Conservation (phyloP, 2,797 vertebrate species). For the Sebastes minor region DNA sequence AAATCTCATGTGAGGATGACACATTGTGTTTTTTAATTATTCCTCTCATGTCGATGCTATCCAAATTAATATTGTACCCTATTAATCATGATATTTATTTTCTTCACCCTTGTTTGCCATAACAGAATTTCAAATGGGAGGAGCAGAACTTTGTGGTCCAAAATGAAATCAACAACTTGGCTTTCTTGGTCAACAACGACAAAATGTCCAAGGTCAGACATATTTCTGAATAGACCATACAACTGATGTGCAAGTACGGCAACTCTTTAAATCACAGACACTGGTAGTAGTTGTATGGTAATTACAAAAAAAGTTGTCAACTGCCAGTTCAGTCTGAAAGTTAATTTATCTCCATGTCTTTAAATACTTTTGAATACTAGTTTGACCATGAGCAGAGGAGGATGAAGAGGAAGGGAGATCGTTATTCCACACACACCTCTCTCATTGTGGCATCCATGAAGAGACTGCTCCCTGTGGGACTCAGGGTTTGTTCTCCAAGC, state of each 20-base stretch:
- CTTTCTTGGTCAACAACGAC: constrained; percentile 89
- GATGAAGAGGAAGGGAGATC: constrained; percentile 90
- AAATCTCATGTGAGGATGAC: constrained; percentile 91
- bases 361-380: constrained; percentile 33
- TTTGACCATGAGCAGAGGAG: constrained; percentile 88
- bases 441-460: constrained; percentile 92
- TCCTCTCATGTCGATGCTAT: background rate
- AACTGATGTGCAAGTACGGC: background rate
- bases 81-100: background rate
- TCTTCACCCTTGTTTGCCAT: background rate
- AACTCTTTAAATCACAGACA: background rate
- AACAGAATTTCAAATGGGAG: constrained; percentile 97
- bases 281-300: background rate
- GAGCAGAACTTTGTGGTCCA: constrained; percentile 97
- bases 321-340: background rate
- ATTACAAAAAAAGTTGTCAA: background rate
- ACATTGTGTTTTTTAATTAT: constrained; percentile 1
- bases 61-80: background rate
- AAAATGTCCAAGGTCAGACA: constrained; percentile 88
- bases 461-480: constrained; percentile 89
- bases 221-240: background rate
- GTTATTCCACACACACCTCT: constrained; percentile 92
- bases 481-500: constrained; percentile 88
- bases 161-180: constrained; percentile 95
- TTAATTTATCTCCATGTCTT: background rate